phyloP scores from a whole-genome alignment of 2,113 vertebrate species.

The Promerops cafer region DNA sequence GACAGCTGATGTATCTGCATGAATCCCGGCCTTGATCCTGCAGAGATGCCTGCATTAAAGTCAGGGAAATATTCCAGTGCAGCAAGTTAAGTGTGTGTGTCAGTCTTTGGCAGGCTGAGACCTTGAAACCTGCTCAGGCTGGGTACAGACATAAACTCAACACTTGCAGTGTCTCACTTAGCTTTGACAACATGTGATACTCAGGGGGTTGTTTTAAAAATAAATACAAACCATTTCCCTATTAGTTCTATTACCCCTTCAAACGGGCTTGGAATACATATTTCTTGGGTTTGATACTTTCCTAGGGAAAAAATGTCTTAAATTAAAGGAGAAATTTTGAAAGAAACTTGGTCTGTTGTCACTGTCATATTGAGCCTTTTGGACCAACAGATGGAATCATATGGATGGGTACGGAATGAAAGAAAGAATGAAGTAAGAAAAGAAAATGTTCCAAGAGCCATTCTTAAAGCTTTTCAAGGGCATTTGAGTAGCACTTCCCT shows the following conservation, averaged over 20 bases:
- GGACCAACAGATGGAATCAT: not conserved
- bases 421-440: not conserved
- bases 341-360: not conserved
- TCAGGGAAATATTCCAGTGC: not conserved
- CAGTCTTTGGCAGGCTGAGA: constrained; percentile 11
- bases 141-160: constrained; percentile 19
- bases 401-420: not conserved
- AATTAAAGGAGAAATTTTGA: not conserved
- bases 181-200: not conserved
- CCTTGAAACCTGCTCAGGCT: constrained; percentile 26
- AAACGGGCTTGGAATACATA: not conserved
- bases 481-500: not conserved
- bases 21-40: not conserved
- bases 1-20: not conserved
- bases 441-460: not conserved
- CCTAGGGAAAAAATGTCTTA: not conserved
- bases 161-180: not conserved
- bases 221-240: not conserved
- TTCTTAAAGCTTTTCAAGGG: not conserved
- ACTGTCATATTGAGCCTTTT: not conserved
- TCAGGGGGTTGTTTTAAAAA: constrained; percentile 1
- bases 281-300: not conserved
- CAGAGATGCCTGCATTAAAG: not conserved
- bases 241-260: not conserved
- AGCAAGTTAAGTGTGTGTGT: not conserved